These are phyloP conservation scores for Ramazzottius varieornatus DNA, from an alignment of 2,888 invertebrate genomes.

Conservation along the genomic window DNA sequence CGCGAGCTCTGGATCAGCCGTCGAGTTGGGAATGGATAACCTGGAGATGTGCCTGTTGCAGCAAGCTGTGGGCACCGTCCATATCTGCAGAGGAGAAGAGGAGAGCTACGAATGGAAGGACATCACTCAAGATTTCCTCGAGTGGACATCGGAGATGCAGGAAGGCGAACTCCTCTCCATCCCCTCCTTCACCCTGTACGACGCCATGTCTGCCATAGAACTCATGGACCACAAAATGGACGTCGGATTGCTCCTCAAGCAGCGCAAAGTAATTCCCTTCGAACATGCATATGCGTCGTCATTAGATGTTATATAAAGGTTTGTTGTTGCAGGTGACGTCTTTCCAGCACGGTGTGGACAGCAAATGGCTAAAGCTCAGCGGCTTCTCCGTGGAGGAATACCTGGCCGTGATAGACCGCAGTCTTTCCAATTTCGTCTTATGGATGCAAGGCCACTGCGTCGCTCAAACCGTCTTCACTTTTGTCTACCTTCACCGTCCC, in stretches of 20 bases:
- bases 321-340: constrained; percentile 3
- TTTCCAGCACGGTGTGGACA: neutral
- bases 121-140: neutral
- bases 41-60: too few species aligned
- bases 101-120: neutral
- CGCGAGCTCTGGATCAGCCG: too few species aligned
- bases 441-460: constrained; percentile 91
- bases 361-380: neutral
- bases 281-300: neutral
- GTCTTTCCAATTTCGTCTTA: constrained; percentile 31
- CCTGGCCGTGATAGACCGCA: neutral
- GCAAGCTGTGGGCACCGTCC: too few species aligned
- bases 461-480: constrained; percentile 88
- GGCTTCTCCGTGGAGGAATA: neutral
- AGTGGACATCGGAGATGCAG: neutral
- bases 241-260: constrained; percentile 65
- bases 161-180: neutral
- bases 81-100: too few species aligned
- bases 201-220: constrained; percentile 98
- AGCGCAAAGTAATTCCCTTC: neutral
- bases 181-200: constrained; percentile 38
- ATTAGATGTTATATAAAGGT: neutral
- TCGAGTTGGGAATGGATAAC: too few species aligned
- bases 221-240: constrained; percentile 99
- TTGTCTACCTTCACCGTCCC: constrained; percentile 74